phyloP scores from a whole-genome alignment of 2,888 invertebrate species.

The Sarcophaga caerulescens region DNA sequence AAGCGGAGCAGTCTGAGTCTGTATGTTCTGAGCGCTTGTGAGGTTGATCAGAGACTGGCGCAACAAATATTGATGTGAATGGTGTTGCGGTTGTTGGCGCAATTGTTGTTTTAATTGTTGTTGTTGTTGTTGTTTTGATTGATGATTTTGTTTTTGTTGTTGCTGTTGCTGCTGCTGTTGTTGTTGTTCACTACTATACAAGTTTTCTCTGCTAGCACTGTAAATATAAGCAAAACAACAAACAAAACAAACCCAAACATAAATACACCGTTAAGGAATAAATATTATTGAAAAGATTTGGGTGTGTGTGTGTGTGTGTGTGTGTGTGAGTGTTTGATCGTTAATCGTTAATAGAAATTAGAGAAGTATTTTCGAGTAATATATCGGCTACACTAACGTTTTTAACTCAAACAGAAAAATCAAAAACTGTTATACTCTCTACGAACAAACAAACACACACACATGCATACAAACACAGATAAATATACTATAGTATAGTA shows the following conservation, averaged over 20 bases:
- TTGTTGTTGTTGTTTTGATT: slow-evolving; percentile 67
- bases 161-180: slow-evolving; percentile 61
- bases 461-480: no score
- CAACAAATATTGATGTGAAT: slow-evolving; percentile 79
- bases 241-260: slow-evolving; percentile 70
- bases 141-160: slow-evolving; percentile 71
- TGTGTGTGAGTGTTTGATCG: background rate
- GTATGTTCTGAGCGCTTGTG: slow-evolving; percentile 77
- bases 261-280: slow-evolving; percentile 59
- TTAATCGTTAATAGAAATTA: background rate
- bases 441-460: no score
- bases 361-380: background rate
- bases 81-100: slow-evolving; percentile 70
- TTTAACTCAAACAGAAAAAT: background rate
- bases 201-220: slow-evolving; percentile 80
- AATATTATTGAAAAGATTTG: background rate
- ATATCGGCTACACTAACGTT: background rate
- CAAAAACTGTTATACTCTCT: no score
- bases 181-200: slow-evolving; percentile 76
- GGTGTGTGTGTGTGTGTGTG: background rate
- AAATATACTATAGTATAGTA: no score
- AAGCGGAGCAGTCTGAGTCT: slow-evolving; percentile 62
- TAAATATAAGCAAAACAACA: slow-evolving; percentile 69
- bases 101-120: slow-evolving; percentile 74
- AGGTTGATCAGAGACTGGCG: slow-evolving; percentile 81